These are phyloP conservation scores for Junonia oenone DNA, from an alignment of 2,888 invertebrate species.

Conservation along the genomic window DNA sequence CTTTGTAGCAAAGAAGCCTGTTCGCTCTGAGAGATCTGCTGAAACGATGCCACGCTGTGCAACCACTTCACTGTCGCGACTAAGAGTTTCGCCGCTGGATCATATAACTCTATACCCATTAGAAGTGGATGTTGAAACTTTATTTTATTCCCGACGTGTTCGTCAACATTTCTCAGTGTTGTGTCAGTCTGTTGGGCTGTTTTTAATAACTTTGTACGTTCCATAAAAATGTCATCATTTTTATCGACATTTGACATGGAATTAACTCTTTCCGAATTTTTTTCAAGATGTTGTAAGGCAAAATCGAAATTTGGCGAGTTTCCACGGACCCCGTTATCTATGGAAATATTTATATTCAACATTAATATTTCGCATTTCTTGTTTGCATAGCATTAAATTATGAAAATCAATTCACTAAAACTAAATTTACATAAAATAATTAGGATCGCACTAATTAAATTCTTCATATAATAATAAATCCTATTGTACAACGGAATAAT, in stretches of 20 bases:
- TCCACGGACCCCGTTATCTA: neutral
- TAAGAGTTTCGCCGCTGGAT: slow-evolving; percentile 86
- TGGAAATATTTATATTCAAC: neutral
- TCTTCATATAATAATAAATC: too few relatives aligned
- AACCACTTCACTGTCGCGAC: slow-evolving; percentile 90
- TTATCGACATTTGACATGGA: neutral
- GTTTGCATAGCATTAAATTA: neutral
- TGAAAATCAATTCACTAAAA: neutral
- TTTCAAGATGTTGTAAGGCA: slow-evolving; percentile 48
- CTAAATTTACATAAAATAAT: too few relatives aligned
- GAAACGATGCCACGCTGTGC: slow-evolving; percentile 86
- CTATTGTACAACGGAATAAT: too few relatives aligned
- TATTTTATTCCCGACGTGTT: neutral
- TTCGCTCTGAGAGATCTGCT: slow-evolving; percentile 82
- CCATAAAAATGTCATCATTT: slow-evolving; percentile 15
- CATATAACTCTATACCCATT: slow-evolving; percentile 61
- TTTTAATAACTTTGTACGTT: slow-evolving; percentile 32
- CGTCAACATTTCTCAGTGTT: slow-evolving; percentile 30
- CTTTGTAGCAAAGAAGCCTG: slow-evolving; percentile 86
- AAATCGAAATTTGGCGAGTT: slow-evolving; percentile 35
- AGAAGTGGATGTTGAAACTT: slow-evolving; percentile 34
- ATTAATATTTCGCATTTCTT: neutral
- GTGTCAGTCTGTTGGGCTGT: slow-evolving; percentile 33
- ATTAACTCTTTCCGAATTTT: slow-evolving; percentile 32
- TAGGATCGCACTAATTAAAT: too few relatives aligned